phyloP scores from a whole-genome alignment of 2,888 invertebrate genomes.

The Nineta flava region DNA sequence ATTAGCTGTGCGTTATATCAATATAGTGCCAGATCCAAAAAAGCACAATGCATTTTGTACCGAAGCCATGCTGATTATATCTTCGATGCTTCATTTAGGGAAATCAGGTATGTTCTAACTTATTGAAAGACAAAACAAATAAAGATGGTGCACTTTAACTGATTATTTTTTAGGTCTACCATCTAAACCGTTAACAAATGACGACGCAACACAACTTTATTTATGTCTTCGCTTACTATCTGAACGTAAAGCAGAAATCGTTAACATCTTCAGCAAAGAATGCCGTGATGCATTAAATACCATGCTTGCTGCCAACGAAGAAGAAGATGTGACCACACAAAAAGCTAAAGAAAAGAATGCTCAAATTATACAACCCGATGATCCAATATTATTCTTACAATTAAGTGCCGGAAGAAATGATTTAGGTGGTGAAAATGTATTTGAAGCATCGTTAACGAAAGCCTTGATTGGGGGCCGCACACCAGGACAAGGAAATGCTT shows the following conservation, averaged over 20 bases:
- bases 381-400: conserved; percentile 70
- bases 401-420: conserved; percentile 45
- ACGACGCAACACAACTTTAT: conserved; percentile 81
- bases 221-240: conserved; percentile 62
- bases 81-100: conserved; percentile 67
- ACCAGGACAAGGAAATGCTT: conserved; percentile 17
- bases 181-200: conserved; percentile 77
- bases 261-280: conserved; percentile 52
- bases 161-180: conserved; percentile 29
- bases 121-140: neutral
- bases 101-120: conserved; percentile 39
- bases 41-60: conserved; percentile 47
- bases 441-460: conserved; percentile 83
- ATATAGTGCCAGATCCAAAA: conserved; percentile 26
- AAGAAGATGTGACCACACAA: conserved; percentile 43
- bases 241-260: conserved; percentile 47
- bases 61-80: conserved; percentile 76
- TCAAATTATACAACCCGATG: conserved; percentile 64
- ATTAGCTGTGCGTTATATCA: conserved; percentile 58
- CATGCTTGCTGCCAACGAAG: conserved; percentile 68
- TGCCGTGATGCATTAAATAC: conserved; percentile 65
- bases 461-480: conserved; percentile 53
- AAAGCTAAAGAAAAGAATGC: conserved; percentile 53
- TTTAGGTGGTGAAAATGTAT: conserved; percentile 58
- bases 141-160: conserved; percentile 13